phyloP scores from a whole-genome alignment of 2,888 invertebrate species.

The Andrena chrysosceles region DNA sequence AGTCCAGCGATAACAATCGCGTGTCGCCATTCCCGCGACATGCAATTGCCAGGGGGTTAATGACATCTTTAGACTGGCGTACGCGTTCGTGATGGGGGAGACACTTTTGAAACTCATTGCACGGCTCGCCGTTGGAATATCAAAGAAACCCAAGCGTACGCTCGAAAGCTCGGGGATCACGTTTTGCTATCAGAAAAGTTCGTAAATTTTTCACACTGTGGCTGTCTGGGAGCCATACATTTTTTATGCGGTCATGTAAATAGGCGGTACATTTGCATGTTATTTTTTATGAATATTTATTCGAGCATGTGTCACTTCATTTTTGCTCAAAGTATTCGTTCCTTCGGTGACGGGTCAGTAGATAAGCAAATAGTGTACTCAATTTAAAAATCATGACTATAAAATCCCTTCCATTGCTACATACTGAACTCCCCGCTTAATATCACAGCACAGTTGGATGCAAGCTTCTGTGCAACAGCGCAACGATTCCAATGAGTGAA shows the following conservation, averaged over 20 bases:
- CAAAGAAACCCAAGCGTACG: neutral
- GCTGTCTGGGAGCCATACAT: conserved; percentile 18
- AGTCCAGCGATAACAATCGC: conserved; percentile 2
- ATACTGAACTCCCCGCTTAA: neutral
- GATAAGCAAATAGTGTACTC: no score
- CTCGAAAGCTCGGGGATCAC: conserved; percentile 16
- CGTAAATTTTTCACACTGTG: conserved; percentile 38
- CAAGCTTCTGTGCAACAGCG: neutral
- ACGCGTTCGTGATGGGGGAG: neutral
- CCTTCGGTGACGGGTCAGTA: neutral
- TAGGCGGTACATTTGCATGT: conserved; percentile 3
- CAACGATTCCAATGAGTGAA: neutral
- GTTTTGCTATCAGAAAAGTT: conserved; percentile 15
- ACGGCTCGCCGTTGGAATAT: neutral
- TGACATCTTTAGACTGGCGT: neutral
- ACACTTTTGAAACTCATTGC: neutral
- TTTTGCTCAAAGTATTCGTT: neutral
- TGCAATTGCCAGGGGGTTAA: neutral
- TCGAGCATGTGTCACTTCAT: neutral
- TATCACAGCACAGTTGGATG: neutral
- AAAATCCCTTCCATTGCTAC: no score
- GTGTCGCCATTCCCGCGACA: neutral
- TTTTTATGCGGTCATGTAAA: conserved; percentile 1
- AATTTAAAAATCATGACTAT: no score
- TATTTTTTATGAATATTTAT: conserved; percentile 41